Percentiles rank a stretch among this genome's conserved stretches.
Evolutionary conservation across 2,888 invertebrate genomes (phyloP).

Genomic region (Ormyrus nitidulus): DNA sequence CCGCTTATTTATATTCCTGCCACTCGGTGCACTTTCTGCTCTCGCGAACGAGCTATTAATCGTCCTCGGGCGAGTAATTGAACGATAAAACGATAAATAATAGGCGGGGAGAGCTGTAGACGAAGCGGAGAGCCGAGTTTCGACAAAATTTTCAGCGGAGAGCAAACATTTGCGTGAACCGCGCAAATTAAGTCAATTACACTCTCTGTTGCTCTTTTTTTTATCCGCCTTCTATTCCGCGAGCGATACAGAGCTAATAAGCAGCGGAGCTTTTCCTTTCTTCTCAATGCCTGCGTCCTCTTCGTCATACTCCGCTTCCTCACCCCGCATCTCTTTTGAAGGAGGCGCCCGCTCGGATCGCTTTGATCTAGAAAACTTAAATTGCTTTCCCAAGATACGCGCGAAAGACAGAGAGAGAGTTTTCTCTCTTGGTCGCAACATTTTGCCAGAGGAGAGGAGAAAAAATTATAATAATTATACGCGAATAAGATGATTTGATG

Average conservation of each 20-base stretch:
- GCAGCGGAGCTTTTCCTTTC: slow-evolving; percentile 25
- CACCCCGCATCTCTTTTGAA: not conserved
- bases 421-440: not conserved
- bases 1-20: too few relatives aligned
- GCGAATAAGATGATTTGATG: slow-evolving; percentile 8
- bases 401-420: not conserved
- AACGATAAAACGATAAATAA: too few relatives aligned
- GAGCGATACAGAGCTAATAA: slow-evolving; percentile 38
- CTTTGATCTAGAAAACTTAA: slow-evolving; percentile 57
- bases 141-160: not conserved
- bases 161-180: not conserved
- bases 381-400: slow-evolving; percentile 50
- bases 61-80: too few relatives aligned
- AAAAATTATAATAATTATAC: slow-evolving; percentile 26
- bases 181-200: slow-evolving; percentile 34
- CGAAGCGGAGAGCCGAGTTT: not conserved
- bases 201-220: not conserved
- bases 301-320: not conserved
- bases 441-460: not conserved
- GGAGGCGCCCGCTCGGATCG: slow-evolving; percentile 21
- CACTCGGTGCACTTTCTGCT: too few relatives aligned
- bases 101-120: too few relatives aligned
- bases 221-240: not conserved
- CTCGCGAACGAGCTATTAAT: too few relatives aligned
- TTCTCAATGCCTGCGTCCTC: not conserved